phyloP scores from a whole-genome alignment of 2,888 invertebrate species.

The Ichneumon xanthorius region DNA sequence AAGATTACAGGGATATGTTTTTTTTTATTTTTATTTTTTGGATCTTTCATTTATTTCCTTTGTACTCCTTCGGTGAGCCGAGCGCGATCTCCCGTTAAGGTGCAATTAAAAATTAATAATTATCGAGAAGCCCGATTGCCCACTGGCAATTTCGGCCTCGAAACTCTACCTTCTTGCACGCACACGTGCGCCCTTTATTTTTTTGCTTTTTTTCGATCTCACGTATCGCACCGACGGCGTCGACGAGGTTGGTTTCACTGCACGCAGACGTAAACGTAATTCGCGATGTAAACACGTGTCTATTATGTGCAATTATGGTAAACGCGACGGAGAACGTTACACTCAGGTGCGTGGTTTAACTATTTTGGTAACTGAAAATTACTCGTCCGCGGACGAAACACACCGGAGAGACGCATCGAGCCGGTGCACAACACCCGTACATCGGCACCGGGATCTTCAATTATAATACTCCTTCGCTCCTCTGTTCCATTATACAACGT shows the following conservation, averaged over 20 bases:
- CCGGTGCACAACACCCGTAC: constrained; percentile 26
- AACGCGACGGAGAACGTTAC: constrained; percentile 66
- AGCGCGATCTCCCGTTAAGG: constrained; percentile 60
- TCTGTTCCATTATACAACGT: constrained; percentile 8
- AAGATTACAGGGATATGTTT: constrained; percentile 53
- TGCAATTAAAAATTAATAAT: constrained; percentile 72
- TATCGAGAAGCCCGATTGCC: constrained; percentile 52
- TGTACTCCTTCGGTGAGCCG: constrained; percentile 7
- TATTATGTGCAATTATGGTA: constrained; percentile 66
- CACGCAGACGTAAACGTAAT: constrained; percentile 40
- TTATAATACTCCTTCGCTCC: constrained; percentile 50
- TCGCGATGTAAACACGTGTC: constrained; percentile 68
- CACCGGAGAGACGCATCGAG: constrained; percentile 2
- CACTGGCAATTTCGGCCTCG: constrained; percentile 35
- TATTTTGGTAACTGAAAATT: constrained; percentile 75
- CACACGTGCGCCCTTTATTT: background rate
- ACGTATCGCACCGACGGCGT: constrained; percentile 7
- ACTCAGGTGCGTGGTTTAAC: constrained; percentile 62
- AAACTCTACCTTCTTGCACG: constrained; percentile 10
- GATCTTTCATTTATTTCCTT: constrained; percentile 50
- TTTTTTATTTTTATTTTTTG: constrained; percentile 41
- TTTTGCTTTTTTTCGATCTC: background rate
- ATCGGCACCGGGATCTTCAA: constrained; percentile 56
- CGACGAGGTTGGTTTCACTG: background rate
- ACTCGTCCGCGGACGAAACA: constrained; percentile 51